Conservation (phyloP, 2,113 vertebrate genomes). For the Eupsittula cactorum region DNA sequence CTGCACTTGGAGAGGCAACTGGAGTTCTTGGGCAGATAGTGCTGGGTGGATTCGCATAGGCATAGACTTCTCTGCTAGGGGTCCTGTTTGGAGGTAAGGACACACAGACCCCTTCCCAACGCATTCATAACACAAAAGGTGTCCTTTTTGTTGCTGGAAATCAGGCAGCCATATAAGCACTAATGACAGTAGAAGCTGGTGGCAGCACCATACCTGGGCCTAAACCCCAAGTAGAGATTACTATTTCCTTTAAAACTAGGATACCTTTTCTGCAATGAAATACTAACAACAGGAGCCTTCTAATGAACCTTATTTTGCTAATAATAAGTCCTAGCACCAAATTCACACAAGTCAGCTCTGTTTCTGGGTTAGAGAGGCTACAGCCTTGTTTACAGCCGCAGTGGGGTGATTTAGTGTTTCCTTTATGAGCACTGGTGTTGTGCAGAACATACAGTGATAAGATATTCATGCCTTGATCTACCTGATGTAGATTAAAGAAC, state of each 20-base stretch:
- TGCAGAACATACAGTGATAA: background rate
- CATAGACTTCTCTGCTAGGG: background rate
- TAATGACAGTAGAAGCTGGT: background rate
- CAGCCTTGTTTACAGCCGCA: background rate
- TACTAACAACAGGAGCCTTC: background rate
- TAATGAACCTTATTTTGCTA: background rate
- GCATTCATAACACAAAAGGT: background rate
- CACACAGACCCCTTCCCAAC: background rate
- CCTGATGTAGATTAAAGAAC: background rate
- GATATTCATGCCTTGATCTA: background rate
- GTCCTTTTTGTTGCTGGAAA: background rate
- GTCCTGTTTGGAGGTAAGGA: background rate
- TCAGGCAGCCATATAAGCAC: background rate
- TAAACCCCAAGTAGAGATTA: background rate
- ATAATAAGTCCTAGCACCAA: background rate
- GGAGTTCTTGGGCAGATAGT: background rate
- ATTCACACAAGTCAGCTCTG: background rate
- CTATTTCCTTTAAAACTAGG: background rate
- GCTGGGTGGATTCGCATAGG: background rate
- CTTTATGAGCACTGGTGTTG: background rate
- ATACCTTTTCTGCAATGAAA: background rate
- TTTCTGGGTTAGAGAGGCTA: no score
- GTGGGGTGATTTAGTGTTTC: background rate
- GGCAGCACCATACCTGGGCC: background rate
- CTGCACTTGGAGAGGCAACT: accelerated